These are phyloP conservation scores for Altica lythri DNA, from an alignment of 2,888 invertebrate genomes.

Conservation along the genomic window DNA sequence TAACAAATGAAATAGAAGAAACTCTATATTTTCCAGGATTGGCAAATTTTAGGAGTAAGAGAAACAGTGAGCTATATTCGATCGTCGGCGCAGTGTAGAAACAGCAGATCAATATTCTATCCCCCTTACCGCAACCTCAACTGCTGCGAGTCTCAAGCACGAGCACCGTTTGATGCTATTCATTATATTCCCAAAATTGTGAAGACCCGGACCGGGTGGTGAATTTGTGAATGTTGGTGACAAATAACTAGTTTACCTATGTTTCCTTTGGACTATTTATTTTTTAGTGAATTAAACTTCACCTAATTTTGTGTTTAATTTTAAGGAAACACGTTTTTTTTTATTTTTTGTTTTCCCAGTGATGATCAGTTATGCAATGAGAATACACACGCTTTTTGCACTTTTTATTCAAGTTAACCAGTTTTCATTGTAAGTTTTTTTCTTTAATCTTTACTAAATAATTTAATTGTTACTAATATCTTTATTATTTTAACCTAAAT, in stretches of 20 bases:
- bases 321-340: conserved; percentile 27
- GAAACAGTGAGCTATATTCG: conserved; percentile 36
- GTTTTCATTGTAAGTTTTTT: conserved; percentile 60
- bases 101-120: conserved; percentile 35
- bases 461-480: no score
- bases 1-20: no score
- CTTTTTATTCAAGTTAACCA: conserved; percentile 56
- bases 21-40: conserved; percentile 37
- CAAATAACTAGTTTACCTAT: conserved; percentile 33
- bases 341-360: conserved; percentile 30
- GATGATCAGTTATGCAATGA: conserved; percentile 39
- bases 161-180: conserved; percentile 29
- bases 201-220: conserved; percentile 33
- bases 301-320: conserved; percentile 38
- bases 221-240: conserved; percentile 36
- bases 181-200: conserved; percentile 31
- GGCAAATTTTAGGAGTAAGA: conserved; percentile 34
- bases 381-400: conserved; percentile 45
- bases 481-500: no score
- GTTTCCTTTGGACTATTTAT: conserved; percentile 33
- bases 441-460: no score
- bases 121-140: conserved; percentile 33
- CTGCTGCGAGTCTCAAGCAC: conserved; percentile 32
- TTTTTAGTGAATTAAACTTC: conserved; percentile 39
- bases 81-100: conserved; percentile 35